Base-by-base conservation (phyloP, 2,113 vertebrate species). In the Pomatostomus ruficeps region DNA sequence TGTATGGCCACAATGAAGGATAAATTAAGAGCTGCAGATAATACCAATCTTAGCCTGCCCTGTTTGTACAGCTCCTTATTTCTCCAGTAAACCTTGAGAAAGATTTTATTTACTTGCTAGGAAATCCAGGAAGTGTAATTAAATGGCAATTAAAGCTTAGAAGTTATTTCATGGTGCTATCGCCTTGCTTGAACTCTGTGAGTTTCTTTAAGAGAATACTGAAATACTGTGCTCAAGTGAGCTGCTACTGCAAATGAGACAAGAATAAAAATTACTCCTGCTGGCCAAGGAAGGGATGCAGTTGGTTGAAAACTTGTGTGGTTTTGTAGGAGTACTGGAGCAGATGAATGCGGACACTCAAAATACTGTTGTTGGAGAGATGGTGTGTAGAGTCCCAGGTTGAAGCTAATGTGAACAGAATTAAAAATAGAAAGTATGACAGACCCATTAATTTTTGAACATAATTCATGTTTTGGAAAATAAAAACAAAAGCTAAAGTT, bases 111-210 rank as follows among this genome's bases (percentile, higher is more conserved):
- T 96, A 71, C 66, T 96, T 96, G 25, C 35, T 87, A 85, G 42
- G 57, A 89, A 89, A 89, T 84, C 76, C 36, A 79, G 95, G 96
- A 98, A 97, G 97, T 97, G 91, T 97, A 98, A 98, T 98, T 96
- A 98, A 98, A 98, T 97, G 97, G 97, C 96, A 97, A 49, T 96
- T 96, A 77, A 96, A 97, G 94, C 95, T 94, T 68, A 91, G 95
- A 93, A 82, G 93, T 95, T 97, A 96, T 96, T 97, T 97, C 97
- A 94, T 81, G 42, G 97, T 66, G 72, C 89, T 90, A 70, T 97
- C 66, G 98, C 98, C 97, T 98, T 89, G 93, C 96, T 96, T 98
- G 97, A 98, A 98, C 97, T 97, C 87, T 7, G 88, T 89, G 93
- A 98, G 97, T 85, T 96, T 85, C 93, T 96, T 94, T 95, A 94